Percentiles rank a stretch among this genome's conserved stretches.
Evolutionary conservation across 2,888 invertebrate genomes (phyloP).

Genomic region (Cosmorhoe ocellata): DNA sequence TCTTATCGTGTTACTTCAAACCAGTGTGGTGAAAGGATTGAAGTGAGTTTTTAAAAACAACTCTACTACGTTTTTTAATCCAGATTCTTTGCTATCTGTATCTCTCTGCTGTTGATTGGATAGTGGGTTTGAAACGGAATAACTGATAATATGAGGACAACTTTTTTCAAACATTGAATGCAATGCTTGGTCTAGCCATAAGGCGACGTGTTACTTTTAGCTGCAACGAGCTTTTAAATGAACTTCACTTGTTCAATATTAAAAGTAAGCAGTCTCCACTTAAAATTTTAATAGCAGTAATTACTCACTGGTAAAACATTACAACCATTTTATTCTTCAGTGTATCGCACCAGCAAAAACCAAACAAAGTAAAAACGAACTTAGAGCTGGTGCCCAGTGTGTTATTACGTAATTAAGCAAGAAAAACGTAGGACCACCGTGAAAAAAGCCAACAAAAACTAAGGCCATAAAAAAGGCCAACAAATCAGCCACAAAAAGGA

Average conservation of each 20-base stretch:
- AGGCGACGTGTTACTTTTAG: no score
- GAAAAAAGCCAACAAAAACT: conserved; percentile 59
- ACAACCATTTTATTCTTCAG: conserved; percentile 19
- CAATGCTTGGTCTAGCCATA: no score
- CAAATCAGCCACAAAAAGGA: conserved; percentile 71
- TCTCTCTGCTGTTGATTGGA: conserved; percentile 12
- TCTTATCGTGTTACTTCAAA: no score
- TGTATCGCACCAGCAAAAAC: conserved; percentile 25
- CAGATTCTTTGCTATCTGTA: no score
- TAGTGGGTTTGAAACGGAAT: conserved; percentile 6
- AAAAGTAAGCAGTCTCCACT: background rate
- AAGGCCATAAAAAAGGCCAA: conserved; percentile 48
- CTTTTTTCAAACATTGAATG: no score
- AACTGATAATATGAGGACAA: no score
- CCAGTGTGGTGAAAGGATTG: no score
- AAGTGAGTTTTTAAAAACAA: no score
- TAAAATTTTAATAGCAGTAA: conserved; percentile 15
- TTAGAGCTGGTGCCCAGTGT: conserved; percentile 42
- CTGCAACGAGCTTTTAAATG: no score
- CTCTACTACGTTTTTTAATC: no score
- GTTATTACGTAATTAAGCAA: conserved; percentile 65
- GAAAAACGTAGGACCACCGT: conserved; percentile 50
- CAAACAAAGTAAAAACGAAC: conserved; percentile 34
- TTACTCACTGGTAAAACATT: conserved; percentile 24
- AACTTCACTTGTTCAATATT: background rate